Evolutionary conservation across 2,797 vertebrate species (phyloP), one percentile per base, ranked within the genome.

Genomic region (Schizothorax lantsangensis): DNA sequence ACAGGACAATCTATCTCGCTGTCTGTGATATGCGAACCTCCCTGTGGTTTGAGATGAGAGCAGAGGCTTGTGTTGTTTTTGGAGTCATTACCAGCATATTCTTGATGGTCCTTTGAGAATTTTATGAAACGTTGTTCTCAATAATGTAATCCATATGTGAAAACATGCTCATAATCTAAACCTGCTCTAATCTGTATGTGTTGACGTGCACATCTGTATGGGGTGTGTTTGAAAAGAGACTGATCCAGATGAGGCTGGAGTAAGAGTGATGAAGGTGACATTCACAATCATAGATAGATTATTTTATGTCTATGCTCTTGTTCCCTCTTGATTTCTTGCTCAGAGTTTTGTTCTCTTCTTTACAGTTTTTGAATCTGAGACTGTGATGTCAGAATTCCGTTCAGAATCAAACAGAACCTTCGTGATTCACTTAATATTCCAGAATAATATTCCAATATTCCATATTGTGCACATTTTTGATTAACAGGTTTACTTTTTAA

Each of bases 21-120:
- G 69, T 75, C 43, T 23, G 43, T 52, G 85, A 86, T 86, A 86
- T 86, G 85, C 52, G 79, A 86, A 81, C 85, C 85, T 81, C 79
- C 43, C 84, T 86, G 84, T 81, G 84, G 84, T 87, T 85, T 86
- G 45, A 64, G 78, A 85, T 83, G 87, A 90, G 88, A 85, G 82
- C 75, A 84, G 75, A 19, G 52, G 62, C 68, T 52, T 78, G 87
- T 85, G 84, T 90, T 87, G 80, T 84, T 86, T 88, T 89, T 81
- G 86, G 86, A 86, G 74, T 84, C 80, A 71, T 74, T 74, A 86
- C 73, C 57, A 77, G 80, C 84, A 84, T 86, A 86, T 84, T 90
- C 86, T 86, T 90, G 87, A 90, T 90, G 89, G 90, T 89, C 88
- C 86, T 91, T 57, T 90, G 89, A 90, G 86, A 90, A 90, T 87